Percentiles rank a stretch among this genome's conserved stretches.
These are phyloP conservation scores for Drosophila fuyamai DNA, from an alignment of 1,140 invertebrate genomes.

Conservation along the genomic window DNA sequence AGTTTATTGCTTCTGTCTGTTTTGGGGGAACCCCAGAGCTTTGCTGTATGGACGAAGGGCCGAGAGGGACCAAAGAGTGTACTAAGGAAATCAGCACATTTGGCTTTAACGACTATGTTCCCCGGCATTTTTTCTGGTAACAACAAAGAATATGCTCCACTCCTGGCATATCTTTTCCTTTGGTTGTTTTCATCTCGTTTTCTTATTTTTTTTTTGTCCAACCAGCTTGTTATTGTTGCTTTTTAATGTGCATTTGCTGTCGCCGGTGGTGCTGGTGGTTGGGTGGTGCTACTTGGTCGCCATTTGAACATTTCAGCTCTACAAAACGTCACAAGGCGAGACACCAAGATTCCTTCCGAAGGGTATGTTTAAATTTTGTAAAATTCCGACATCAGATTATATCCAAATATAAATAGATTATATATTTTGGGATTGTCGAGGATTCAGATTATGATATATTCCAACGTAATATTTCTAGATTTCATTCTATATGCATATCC, in stretches of 20 bases:
- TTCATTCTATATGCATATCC: conserved; percentile 48
- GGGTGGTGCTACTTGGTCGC: conserved; percentile 23
- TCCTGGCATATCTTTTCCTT: conserved; percentile 21
- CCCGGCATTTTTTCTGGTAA: conserved; percentile 21
- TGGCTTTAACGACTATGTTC: conserved; percentile 80
- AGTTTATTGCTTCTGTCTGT: conserved; percentile 54
- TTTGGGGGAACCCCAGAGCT: conserved; percentile 15
- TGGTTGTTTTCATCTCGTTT: conserved; percentile 16
- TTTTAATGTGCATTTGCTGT: conserved; percentile 76
- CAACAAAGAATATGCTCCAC: conserved; percentile 63
- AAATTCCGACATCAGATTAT: not conserved
- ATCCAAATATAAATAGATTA: conserved; percentile 17
- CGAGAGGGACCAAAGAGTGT: conserved; percentile 32
- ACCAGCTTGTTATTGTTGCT: conserved; percentile 57
- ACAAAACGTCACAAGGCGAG: conserved; percentile 62
- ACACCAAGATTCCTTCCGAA: conserved; percentile 16
- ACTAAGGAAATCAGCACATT: conserved; percentile 80
- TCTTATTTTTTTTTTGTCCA: conserved; percentile 18
- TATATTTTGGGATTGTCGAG: not conserved
- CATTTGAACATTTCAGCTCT: conserved; percentile 64
- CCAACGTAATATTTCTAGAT: conserved; percentile 22
- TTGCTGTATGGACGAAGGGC: conserved; percentile 35
- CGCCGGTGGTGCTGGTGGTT: conserved; percentile 18
- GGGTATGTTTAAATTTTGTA: conserved; percentile 5
- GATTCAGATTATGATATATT: conserved; percentile 19